phyloP scores from a whole-genome alignment of 2,888 invertebrate species.

The Lithosia quadra region DNA sequence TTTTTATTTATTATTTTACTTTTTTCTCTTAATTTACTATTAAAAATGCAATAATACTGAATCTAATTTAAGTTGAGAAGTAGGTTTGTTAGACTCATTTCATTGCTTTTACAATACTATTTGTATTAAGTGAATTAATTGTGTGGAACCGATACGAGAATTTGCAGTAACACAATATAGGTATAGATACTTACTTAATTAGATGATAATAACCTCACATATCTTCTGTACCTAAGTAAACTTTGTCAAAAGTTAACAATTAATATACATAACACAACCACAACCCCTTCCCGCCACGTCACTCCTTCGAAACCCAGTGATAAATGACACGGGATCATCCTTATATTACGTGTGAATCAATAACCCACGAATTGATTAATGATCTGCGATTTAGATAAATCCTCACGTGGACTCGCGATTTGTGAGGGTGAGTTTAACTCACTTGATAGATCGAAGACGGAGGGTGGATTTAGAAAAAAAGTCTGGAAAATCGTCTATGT shows the following conservation, averaged over 20 bases:
- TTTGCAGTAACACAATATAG: no score
- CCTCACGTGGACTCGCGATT: constrained; percentile 49
- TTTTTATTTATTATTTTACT: no score
- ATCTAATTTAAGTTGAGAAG: background rate
- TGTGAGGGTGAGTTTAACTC: constrained; percentile 22
- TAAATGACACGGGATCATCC: constrained; percentile 48
- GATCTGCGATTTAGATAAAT: constrained; percentile 63
- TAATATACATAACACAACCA: constrained; percentile 9
- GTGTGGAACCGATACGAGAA: no score
- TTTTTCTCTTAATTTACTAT: no score
- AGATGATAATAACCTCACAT: no score
- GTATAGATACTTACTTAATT: no score
- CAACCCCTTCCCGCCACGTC: constrained; percentile 32
- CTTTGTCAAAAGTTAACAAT: background rate
- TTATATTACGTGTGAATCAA: constrained; percentile 56
- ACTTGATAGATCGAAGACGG: constrained; percentile 46
- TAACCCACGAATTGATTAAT: constrained; percentile 62
- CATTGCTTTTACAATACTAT: no score
- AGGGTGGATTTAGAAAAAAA: constrained; percentile 5
- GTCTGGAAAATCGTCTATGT: background rate
- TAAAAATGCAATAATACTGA: no score
- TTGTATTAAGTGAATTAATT: no score
- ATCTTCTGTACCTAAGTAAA: no score
- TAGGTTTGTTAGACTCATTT: background rate
- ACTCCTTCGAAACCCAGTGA: constrained; percentile 26